Base-by-base conservation (phyloP, 1,140 invertebrate genomes). In the Drosophila kohkoa region DNA sequence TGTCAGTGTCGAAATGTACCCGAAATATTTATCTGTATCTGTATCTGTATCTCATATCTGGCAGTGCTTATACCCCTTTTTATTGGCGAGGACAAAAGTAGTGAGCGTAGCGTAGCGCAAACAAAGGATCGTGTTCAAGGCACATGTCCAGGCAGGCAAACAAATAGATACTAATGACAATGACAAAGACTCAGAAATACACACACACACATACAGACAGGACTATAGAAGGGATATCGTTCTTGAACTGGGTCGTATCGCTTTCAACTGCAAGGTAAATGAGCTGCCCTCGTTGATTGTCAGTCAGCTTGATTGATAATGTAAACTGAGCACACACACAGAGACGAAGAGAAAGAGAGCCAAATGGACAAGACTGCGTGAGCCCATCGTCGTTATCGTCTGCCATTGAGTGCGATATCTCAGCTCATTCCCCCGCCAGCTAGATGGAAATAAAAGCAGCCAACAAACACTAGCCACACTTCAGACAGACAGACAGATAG, bases 261-360 rank as follows among this genome's bases (percentile, higher is more conserved):
- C 55, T 80, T 74, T 77, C 81, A 77, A 46, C 66, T 71, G 20
- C 41, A 65, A 80, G 83, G 83, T 88, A 88, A 83, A 67, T 86
- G 60, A 67, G 60, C 59, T 46, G 62, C 48, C 32, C 45, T 55
- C 57, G 13, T 72, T 76, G 78, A 89, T 88, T 88, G 85, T 88
- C 85, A 81, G 81, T 81, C 78, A 51, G 75, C 69, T 85, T 89
- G 85, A 89, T 89, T 89, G 85, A 89, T 89, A 89, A 89, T 85
- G 85, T 90, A 89, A 90, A 75, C 86, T 54, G 75, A 88, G 85
- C 25, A 64, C 69, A 64, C 30, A 38, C 51, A 59, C 10, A 13
- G 11, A 51, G 11, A 25, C 7, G 30, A 7, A 10, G 32, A 16
- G 15, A 43, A 16, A 25, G 60, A 25, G 13, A 59, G 13, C 52